These are phyloP conservation scores for Metridium senile DNA, from an alignment of 92 coral and sea anemone genomes.

Conservation along the genomic window DNA sequence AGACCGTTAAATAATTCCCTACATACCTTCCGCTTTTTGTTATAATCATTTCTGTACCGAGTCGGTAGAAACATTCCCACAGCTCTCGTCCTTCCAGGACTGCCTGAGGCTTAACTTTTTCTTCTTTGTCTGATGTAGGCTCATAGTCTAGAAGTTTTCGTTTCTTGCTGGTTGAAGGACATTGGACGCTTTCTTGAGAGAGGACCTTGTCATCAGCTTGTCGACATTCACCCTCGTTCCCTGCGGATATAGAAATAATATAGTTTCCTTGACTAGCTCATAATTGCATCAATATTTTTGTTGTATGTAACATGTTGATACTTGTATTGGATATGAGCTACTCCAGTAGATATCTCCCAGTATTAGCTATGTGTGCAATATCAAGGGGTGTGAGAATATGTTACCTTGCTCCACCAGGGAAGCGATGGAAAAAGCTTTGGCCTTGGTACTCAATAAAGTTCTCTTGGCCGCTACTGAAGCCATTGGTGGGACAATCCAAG, in stretches of 20 bases:
- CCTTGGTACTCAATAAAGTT: conserved; percentile 55
- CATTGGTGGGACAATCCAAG: conserved; percentile 11
- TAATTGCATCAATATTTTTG: conserved; percentile 31
- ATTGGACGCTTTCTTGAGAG: conserved; percentile 40
- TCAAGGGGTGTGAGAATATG: too few species aligned
- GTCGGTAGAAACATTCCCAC: conserved; percentile 89
- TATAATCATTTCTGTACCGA: conserved; percentile 91
- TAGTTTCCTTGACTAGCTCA: conserved; percentile 23
- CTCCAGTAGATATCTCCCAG: conserved; percentile 9
- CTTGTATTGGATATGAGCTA: conserved; percentile 13
- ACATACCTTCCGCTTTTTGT: conserved; percentile 90
- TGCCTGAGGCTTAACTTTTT: conserved; percentile 45
- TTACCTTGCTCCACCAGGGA: conserved; percentile 79
- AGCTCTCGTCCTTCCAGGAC: conserved; percentile 77
- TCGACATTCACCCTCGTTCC: conserved; percentile 52
- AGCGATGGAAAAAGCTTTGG: conserved; percentile 87
- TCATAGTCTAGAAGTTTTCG: conserved; percentile 30
- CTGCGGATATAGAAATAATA: conserved; percentile 45
- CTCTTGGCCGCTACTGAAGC: conserved; percentile 44
- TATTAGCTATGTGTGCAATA: too few species aligned
- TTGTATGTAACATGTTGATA: conserved; percentile 33
- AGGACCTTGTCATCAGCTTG: conserved; percentile 69
- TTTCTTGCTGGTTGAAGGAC: conserved; percentile 39
- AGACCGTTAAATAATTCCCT: conserved; percentile 30
- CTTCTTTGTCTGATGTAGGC: neutral